Percentiles rank a stretch among this genome's conserved stretches.
These are phyloP conservation scores for Seriola rivoliana DNA, from an alignment of 2,113 vertebrate species.

Conservation along the genomic window DNA sequence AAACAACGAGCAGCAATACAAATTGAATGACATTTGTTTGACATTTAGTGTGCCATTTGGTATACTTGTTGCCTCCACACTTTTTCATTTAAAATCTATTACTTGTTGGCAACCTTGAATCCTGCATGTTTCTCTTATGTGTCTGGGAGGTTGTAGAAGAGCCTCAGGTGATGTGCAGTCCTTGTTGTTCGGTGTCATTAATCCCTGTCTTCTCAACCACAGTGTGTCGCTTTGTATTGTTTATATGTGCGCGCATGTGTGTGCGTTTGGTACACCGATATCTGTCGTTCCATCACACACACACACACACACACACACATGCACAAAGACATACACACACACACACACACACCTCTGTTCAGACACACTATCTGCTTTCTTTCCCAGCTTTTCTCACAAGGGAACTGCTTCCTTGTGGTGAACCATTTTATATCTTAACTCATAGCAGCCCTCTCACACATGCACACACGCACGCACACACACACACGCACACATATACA, in stretches of 20 bases:
- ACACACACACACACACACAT: not conserved
- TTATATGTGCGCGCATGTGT: constrained; percentile 29
- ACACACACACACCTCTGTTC: constrained; percentile 7
- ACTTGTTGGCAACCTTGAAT: constrained; percentile 60
- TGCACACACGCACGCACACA: not conserved
- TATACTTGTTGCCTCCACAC: constrained; percentile 60
- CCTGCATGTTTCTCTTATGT: constrained; percentile 43
- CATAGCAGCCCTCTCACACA: not conserved
- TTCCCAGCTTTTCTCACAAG: constrained; percentile 44
- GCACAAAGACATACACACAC: not conserved
- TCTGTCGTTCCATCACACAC: constrained; percentile 18
- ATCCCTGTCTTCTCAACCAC: constrained; percentile 44
- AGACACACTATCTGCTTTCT: constrained; percentile 51
- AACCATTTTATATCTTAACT: constrained; percentile 61
- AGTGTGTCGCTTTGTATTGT: constrained; percentile 39
- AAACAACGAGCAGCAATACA: constrained; percentile 59
- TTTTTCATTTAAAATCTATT: constrained; percentile 73
- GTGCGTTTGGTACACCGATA: constrained; percentile 20
- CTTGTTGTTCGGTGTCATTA: constrained; percentile 56
- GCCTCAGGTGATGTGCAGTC: constrained; percentile 37
- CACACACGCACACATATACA: not conserved
- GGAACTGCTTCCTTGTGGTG: constrained; percentile 44
- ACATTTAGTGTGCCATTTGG: constrained; percentile 74
- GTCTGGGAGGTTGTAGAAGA: constrained; percentile 33
- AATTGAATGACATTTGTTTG: constrained; percentile 81